Base-by-base conservation (phyloP, 2,797 vertebrate species). In the Euthynnus affinis region DNA sequence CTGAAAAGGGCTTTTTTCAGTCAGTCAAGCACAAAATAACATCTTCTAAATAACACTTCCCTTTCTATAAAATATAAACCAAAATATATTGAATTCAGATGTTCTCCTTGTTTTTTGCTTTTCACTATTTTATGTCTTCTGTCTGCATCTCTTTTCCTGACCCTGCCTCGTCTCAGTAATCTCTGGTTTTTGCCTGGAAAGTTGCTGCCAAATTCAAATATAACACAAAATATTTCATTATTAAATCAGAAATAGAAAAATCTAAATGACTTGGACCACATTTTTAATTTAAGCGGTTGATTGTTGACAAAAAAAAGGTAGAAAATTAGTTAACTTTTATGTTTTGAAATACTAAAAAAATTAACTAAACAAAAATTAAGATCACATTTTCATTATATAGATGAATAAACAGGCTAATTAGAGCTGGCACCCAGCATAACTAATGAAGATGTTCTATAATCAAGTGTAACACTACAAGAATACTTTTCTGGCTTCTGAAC, bases 291-390 rank as follows among this genome's bases (percentile, higher is more conserved):
- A 1, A 51, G 42, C 25, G 56, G 27, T 18, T 25, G 22, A 49
- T 25, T 55, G 6, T 55, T 14, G 5, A 58, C 42, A 18, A 5
- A 25, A 58, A 58, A 53, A 18, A 4, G 12, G 40, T 42, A 42
- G 10, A 75, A 40, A 42, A 75, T 52, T 12, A 22, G 46, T 68
- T 48, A n/a, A 37, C 18, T 66, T 79, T 3, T n/a, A 62, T 32
- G 27, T 55, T 48, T 29, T 13, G 32, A 52, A 76, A 42, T 61
- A 23, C 14, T 32, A 55, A 29, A 52, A 46, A 73, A 44, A 40
- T 44, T 69, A 70, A 46, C 58, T 22, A 69, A 79, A 74, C 48
- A 67, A 71, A 57, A 52, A 53, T 13, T 8, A 58, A 37, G 23
- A 40, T 67, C 12, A 40, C 3, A 4, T 62, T 70, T 62, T 58